Conservation (phyloP, 2,113 vertebrate genomes). For the Euleptes europaea region DNA sequence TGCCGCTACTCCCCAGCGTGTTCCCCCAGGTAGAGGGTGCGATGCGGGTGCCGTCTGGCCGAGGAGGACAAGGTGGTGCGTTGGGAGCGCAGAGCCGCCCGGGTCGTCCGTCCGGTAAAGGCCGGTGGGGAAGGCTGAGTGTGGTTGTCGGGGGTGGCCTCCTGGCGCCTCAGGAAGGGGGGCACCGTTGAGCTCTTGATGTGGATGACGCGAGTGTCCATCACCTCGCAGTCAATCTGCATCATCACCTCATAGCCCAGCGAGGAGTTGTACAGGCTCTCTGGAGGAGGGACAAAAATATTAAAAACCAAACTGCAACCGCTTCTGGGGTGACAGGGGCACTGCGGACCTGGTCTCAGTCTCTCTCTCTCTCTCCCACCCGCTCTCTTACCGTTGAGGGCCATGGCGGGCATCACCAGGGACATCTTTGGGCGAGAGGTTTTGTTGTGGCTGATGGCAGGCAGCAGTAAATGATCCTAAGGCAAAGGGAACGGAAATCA, state of each 20-base stretch:
- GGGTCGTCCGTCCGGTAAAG: conserved; percentile 10
- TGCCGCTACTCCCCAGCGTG: not conserved
- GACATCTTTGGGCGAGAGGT: conserved; percentile 92
- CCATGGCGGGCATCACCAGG: conserved; percentile 92
- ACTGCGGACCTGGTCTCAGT: no score
- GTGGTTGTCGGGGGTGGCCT: conserved; percentile 64
- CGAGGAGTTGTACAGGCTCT: conserved; percentile 82
- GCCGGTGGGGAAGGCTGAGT: conserved; percentile 12
- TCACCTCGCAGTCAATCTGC: conserved; percentile 95
- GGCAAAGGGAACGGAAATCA: not conserved
- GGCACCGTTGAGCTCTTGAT: conserved; percentile 92
- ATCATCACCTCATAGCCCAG: conserved; percentile 92
- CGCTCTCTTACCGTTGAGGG: conserved; percentile 83
- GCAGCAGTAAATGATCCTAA: conserved; percentile 89
- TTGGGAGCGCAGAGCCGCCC: conserved; percentile 34
- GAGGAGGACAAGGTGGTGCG: conserved; percentile 4
- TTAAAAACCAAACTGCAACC: not conserved
- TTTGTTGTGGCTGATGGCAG: conserved; percentile 93
- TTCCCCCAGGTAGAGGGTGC: conserved; percentile 56
- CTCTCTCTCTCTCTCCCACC: not conserved
- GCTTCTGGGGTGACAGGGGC: not conserved
- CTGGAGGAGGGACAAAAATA: conserved; percentile 58
- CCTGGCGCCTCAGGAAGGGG: conserved; percentile 79
- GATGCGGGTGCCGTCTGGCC: conserved; percentile 16
- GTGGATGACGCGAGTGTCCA: conserved; percentile 91